Base-by-base conservation (phyloP, 2,888 invertebrate genomes). In the Drosophila planitibia region DNA sequence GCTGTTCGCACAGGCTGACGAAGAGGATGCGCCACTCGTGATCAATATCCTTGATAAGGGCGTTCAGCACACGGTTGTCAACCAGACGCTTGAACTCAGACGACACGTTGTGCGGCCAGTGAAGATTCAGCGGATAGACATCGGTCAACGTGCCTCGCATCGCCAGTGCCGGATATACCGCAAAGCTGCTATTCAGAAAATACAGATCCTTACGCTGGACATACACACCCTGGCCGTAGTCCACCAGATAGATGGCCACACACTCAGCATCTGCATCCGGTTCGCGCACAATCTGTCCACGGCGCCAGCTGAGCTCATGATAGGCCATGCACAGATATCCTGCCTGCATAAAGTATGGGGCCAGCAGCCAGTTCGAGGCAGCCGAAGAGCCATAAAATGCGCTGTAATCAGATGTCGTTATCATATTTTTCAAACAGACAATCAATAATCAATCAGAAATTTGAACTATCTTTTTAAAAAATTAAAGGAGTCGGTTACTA, bases 61-160 rank as follows among this genome's bases (percentile, higher is more conserved):
- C 82, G 1, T 30, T 30, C 4, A 66, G 1, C 16, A 67, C 14
- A 0, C 14, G 16, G 0, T 3, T 3, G 0, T 6, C 0, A 10
- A 61, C 57, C 7, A 67, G 5, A 0, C 39, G 22, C 7, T 22
- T 32, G 30, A 84, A 79, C 2, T 30, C 19, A 0, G 1, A 0
- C 12, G 51, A 74, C 4, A 59, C 68, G 2, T 64, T 37, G 4
- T 9, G 7, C 0, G 74, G 28, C 82, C 82, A 82, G 39, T 77
- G 80, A 14, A 54, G 0, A 2, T 30, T 74, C 37, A 74, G 9
- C 0, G 80, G 77, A 73, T 69, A 60, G 1, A 82, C 37, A 33
- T 72, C 66, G 14, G 82, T 61, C 4, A 83, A 51, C 0, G 79
- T 57, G 7, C 84, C 84, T 4, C 76, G 74, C 10, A 57, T 16